Percentiles rank a stretch among this genome's conserved stretches.
Conservation (phyloP, 2,113 vertebrate species). For the Phyllopteryx taeniolatus region DNA sequence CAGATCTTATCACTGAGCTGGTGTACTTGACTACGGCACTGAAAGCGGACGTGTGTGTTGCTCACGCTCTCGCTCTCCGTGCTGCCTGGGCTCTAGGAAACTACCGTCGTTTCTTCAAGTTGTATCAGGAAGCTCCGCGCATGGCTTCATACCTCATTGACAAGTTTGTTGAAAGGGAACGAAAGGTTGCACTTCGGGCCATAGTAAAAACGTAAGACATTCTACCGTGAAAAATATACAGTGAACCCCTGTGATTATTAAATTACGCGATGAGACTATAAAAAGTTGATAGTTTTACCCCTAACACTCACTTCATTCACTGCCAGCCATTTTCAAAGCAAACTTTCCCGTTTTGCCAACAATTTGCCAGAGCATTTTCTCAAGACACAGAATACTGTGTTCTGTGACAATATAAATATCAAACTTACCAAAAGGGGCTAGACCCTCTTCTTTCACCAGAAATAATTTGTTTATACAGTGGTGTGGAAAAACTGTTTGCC, state of each 20-base stretch:
- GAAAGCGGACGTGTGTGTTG: conserved; percentile 80
- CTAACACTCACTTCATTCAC: too few relatives aligned
- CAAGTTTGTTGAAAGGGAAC: conserved; percentile 89
- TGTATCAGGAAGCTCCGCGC: conserved; percentile 81
- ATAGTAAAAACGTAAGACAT: conserved; percentile 90
- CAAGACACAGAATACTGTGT: too few relatives aligned
- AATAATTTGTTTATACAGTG: too few relatives aligned
- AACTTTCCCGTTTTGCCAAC: too few relatives aligned
- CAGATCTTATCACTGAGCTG: conserved; percentile 89
- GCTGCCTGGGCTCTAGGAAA: conserved; percentile 88
- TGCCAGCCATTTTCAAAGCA: too few relatives aligned
- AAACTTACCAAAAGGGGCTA: too few relatives aligned
- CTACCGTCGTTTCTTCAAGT: conserved; percentile 85
- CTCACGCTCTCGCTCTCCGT: conserved; percentile 81
- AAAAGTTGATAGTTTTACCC: too few relatives aligned
- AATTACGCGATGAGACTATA: too few relatives aligned
- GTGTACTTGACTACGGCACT: conserved; percentile 82
- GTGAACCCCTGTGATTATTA: background rate
- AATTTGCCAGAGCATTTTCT: too few relatives aligned
- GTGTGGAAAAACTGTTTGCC: too few relatives aligned
- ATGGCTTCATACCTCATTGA: conserved; percentile 92
- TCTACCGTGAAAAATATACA: background rate
- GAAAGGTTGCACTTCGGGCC: conserved; percentile 83
- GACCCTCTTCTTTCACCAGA: too few relatives aligned
- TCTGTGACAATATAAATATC: too few relatives aligned